Base-by-base conservation (phyloP, 2,888 invertebrate genomes). In the Dendrolimus houi region DNA sequence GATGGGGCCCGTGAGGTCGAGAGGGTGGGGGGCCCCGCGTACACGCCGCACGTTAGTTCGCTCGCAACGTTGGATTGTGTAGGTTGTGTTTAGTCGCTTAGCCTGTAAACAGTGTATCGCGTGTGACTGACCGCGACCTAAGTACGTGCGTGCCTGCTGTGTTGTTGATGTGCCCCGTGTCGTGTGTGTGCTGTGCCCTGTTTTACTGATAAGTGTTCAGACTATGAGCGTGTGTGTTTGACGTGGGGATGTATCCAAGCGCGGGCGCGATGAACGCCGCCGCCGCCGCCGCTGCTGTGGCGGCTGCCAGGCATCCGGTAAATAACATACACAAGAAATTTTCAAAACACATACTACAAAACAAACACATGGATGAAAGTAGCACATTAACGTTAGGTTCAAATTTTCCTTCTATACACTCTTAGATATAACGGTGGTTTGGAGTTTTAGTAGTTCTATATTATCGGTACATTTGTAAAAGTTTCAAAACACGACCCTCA, bases 231-330 rank as follows among this genome's bases (percentile, higher is more conserved):
- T 76, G 82, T 80, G 85, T 83, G 86, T 85, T 85, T 92, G 85
- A 91, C 91, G 84, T 81, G 84, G 92, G 92, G 90, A 96, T 96
- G 96, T 96, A 95, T 93, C 95, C 95, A 68, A 95, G 94, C 92
- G 94, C 95, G 92, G 95, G 95, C 92, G 91, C 91, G 64, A 96
- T 95, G 94, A 96, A 95, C 92, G 95, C 95, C 87, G 95, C 95
- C 87, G 95, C 95, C 83, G 95, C 95, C 82, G 95, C 95, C 80
- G 96, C 95, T 81, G 96, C 94, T 78, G 95, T 94, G 83, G 95
- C 95, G 88, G 95, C 95, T 89, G 95, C 96, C 67, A 94, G 96
- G 91, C 96, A 96, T 93, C 96, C 96, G 94, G 96, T 96, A 56
- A 59, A 56, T 52, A 42, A 53, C 14, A 52, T 52, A 17, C 41